Base-by-base conservation (phyloP, 92 coral and sea anemone genomes). In the Epizoanthus scotinus region DNA sequence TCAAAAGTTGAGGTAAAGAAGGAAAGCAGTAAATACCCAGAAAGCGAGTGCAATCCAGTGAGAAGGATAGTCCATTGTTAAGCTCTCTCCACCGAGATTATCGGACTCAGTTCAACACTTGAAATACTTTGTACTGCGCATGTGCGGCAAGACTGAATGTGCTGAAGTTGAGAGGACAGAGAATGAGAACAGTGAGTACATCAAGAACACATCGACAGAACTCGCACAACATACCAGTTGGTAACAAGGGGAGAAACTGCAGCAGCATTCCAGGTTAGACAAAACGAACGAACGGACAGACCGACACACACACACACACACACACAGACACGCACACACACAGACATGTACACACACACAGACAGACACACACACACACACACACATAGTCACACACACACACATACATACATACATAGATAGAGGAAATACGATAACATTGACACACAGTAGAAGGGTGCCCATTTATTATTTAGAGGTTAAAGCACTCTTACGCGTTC, bases 1-100 rank as follows among this genome's bases (percentile, higher is more conserved):
- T 15, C 1, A 24, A 38, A 54, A 59, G 68, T n/a, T 21, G 26
- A 4, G 40, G 56, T 59, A 75, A 57, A 75, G 81, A 57, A 67
- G 40, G 81, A 75, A 75, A 75, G 68, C 56, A 58, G 81, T 75
- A 75, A 75, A 75, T 75, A 75, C 81, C 81, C 81, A 75, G 67
- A 75, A 67, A 75, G 14, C 12, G 27, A 75, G 68, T 75, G 63
- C 36, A 54, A 9, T 75, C 81, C 81, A 7, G 52, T 44, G 44
- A 63, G 17, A 75, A 75, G 81, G 68, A 31, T 34, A 58, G 28
- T 75, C 81, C 79, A 38, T 36, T 40, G 56, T 75, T 34, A 75
- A 38, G 68, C 31, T 24, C 36, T 59, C 36, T 75, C 81, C 68
- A 57, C 55, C 27, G 81, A 75, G 81, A 53, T 6, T 3, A 59